Conservation (phyloP, 1,140 invertebrate genomes). For the Trichonephila inaurata region DNA sequence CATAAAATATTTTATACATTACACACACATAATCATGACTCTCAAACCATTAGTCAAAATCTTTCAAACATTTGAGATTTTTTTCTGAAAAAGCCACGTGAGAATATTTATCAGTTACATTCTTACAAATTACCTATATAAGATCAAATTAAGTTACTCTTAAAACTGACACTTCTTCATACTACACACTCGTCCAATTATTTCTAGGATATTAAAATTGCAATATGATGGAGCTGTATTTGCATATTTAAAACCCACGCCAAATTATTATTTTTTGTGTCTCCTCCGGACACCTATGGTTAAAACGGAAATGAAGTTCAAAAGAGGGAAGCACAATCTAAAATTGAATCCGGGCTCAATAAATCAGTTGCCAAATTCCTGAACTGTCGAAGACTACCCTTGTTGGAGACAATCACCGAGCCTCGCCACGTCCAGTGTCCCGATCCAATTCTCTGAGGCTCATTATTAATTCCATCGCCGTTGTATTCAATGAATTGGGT, state of each 20-base stretch:
- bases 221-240: neutral
- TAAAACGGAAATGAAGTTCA: neutral
- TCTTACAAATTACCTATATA: neutral
- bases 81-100: too few species aligned
- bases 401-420: neutral
- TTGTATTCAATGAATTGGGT: slow-evolving; percentile 58
- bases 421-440: neutral
- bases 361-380: slow-evolving; percentile 28
- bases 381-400: slow-evolving; percentile 17
- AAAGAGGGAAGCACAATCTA: neutral
- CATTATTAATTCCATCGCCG: slow-evolving; percentile 50
- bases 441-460: slow-evolving; percentile 25
- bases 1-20: too few species aligned
- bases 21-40: too few species aligned
- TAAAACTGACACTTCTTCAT: neutral
- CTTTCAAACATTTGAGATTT: too few species aligned
- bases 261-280: neutral
- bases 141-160: neutral
- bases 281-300: neutral
- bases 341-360: slow-evolving; percentile 5
- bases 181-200: neutral
- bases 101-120: neutral
- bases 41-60: too few species aligned
- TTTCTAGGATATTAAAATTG: neutral
- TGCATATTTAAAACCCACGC: slow-evolving; percentile 30